Conservation (phyloP, 2,888 invertebrate species). For the Melinopterus prodromus region DNA sequence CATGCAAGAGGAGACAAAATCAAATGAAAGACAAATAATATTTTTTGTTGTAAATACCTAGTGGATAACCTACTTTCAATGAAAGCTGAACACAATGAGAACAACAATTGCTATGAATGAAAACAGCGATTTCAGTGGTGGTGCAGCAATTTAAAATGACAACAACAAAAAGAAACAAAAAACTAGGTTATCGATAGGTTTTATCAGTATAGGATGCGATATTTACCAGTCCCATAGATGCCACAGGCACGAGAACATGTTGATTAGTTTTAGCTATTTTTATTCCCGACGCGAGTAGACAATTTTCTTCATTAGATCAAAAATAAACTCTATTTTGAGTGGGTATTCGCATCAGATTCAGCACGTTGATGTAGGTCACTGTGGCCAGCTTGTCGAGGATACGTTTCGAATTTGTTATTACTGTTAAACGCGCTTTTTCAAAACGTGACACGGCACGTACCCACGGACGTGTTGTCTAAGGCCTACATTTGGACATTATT, state of each 20-base stretch:
- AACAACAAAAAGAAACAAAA: slow-evolving; percentile 27
- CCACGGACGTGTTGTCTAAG: neutral
- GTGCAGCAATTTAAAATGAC: neutral
- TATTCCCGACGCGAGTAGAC: neutral
- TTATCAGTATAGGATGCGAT: slow-evolving; percentile 18
- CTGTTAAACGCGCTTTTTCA: neutral
- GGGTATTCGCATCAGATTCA: slow-evolving; percentile 7
- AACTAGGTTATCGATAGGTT: too few relatives aligned
- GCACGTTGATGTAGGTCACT: slow-evolving; percentile 12
- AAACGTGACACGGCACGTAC: neutral
- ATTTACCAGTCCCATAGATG: slow-evolving; percentile 57
- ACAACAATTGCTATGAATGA: too few relatives aligned
- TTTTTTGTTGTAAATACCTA: too few relatives aligned
- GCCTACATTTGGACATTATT: neutral
- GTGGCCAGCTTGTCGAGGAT: neutral
- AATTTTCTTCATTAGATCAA: slow-evolving; percentile 15
- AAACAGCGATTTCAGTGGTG: too few relatives aligned
- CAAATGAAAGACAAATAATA: too few relatives aligned
- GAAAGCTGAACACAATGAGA: too few relatives aligned
- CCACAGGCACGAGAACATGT: slow-evolving; percentile 63
- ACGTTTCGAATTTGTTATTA: neutral
- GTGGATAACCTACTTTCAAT: too few relatives aligned
- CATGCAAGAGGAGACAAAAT: too few relatives aligned
- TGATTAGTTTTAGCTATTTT: slow-evolving; percentile 25
- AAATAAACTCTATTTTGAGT: slow-evolving; percentile 23